Base-by-base conservation (phyloP, 2,888 invertebrate species). In the Cataglyphis rosenhaueri region DNA sequence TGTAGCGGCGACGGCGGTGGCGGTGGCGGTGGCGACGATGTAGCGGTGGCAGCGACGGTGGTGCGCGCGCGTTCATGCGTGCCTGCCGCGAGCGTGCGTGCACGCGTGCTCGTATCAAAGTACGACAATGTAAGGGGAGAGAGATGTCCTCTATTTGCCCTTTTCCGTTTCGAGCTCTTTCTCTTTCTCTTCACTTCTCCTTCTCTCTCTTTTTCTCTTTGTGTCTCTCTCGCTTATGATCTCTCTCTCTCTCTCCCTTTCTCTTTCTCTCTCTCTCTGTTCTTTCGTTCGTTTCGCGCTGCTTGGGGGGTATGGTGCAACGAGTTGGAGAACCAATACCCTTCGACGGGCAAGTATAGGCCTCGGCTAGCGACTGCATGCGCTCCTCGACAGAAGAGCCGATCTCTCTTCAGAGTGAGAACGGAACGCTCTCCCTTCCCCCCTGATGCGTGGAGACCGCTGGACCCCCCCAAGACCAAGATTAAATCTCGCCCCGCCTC, bases 281-380 rank as follows among this genome's bases (percentile, higher is more conserved):
- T 76, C 21, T 29, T 66, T 18, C 25, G 78, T 66, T 52, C 29
- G 44, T 78, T 78, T 82, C 52, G 29, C 64, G 44, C 85, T 64
- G 66, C 88, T 81, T 81, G 85, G 82, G 88, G 88, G 88, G 85
- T 88, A 88, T 71, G 86, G 88, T 84, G 82, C 84, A 82, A 78
- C 89, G 86, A 83, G 81, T 64, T 83, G 86, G 85, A 84, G 84
- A 88, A 90, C 78, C 92, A 92, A 92, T 92, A 92, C 91, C 92
- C 92, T 92, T 92, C 92, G 92, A 92, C 92, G 91, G 90, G 91
- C 92, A 90, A 93, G 92, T 92, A 92, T 93, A 93, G 92, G 92
- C 92, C 92, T 92, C 92, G 91, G 92, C 92, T 92, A 91, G 93
- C 94, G 93, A 94, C 94, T 94, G 94, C 93, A 92, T 91, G 92